Evolutionary conservation across 2,113 vertebrate genomes (phyloP).

Genomic region (Papio anubis): DNA sequence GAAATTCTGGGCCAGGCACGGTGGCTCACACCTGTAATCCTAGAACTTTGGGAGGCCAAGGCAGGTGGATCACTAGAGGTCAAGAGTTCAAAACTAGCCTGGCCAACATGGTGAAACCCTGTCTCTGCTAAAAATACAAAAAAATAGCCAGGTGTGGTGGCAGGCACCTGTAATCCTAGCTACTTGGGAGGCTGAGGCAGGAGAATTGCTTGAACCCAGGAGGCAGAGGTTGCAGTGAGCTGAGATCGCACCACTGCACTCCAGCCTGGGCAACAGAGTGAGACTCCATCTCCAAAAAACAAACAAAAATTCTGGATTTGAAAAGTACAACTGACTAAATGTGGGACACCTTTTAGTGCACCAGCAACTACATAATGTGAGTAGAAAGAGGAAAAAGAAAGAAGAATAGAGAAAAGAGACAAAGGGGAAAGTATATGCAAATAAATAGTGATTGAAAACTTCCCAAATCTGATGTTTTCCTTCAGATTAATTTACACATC

Average conservation of each 20-base stretch:
- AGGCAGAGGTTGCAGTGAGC: too few species aligned
- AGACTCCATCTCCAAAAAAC: not conserved
- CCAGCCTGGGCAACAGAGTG: not conserved
- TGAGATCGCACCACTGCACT: not conserved
- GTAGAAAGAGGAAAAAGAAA: not conserved
- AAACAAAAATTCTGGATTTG: not conserved
- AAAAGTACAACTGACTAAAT: not conserved
- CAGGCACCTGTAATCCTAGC: not conserved
- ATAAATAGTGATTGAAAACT: not conserved
- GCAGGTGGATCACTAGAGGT: not conserved
- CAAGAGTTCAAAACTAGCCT: not conserved
- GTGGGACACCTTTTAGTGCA: not conserved
- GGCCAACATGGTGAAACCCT: not conserved
- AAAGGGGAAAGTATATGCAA: not conserved
- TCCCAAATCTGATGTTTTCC: not conserved
- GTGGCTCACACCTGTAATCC: not conserved
- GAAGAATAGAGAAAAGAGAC: not conserved
- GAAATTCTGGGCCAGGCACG: not conserved
- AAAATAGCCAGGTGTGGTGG: not conserved
- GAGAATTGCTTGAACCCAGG: too few species aligned
- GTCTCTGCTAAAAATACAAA: not conserved
- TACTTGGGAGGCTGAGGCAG: not conserved
- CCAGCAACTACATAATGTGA: not conserved
- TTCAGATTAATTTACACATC: not conserved
- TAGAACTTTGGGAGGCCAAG: not conserved